Conservation (phyloP, 2,113 vertebrate genomes). For the Alligator mississippiensis region DNA sequence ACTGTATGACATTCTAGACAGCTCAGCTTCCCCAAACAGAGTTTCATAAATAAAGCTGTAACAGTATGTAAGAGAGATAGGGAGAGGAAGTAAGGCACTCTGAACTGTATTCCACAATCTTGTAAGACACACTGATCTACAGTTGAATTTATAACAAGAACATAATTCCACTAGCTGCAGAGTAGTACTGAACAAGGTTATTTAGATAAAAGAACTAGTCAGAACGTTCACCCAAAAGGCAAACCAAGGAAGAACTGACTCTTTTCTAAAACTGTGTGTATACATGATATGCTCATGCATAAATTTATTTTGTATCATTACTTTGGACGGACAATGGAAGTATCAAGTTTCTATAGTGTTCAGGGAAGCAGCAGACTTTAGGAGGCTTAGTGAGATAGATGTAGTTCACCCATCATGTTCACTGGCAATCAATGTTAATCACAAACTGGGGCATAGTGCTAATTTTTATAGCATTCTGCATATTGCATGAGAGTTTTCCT, state of each 20-base stretch:
- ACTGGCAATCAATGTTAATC: neutral
- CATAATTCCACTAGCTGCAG: too few relatives aligned
- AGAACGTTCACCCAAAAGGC: neutral
- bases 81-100: too few relatives aligned
- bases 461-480: neutral
- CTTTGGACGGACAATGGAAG: neutral
- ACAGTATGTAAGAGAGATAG: neutral
- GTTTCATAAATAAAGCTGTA: neutral
- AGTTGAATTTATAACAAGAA: too few relatives aligned
- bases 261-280: neutral
- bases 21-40: neutral
- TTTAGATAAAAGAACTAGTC: neutral
- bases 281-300: neutral
- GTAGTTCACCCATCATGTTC: neutral
- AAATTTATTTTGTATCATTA: neutral
- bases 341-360: neutral
- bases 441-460: neutral
- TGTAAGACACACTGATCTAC: neutral
- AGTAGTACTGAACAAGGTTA: neutral
- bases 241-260: neutral
- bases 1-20: neutral
- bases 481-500: neutral
- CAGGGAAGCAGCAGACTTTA: neutral
- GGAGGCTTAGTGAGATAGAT: neutral
- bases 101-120: neutral